Base-by-base conservation (phyloP, 2,797 vertebrate species). In the Neolamprologus multifasciatus region DNA sequence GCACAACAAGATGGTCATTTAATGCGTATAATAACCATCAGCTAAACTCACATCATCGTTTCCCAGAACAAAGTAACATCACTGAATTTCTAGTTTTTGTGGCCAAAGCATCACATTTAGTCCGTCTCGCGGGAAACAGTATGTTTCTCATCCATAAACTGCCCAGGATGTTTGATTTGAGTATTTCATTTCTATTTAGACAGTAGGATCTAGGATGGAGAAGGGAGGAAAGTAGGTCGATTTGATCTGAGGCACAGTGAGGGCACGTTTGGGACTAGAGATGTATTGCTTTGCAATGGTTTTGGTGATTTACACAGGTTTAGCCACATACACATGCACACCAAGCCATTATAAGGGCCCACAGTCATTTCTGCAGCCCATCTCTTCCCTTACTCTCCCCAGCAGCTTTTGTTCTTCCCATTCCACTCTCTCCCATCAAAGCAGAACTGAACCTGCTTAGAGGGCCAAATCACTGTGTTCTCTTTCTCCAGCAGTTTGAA, bases 401-500 rank as follows among this genome's bases (percentile, higher is more conserved):
- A 84, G 86, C 88, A 91, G 94, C 94, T 93, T 95, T 95, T 95
- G 94, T 95, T 92, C 90, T 92, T 92, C 78, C 85, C 81, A 93
- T 82, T 94, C 92, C 86, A 84, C 93, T 89, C 81, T 85, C 88
- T 88, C 88, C 94, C 91, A 94, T 96, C 93, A 94, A 94, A 95
- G 95, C 93, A 89, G 92, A 95, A 94, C 92, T 93, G 94, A 95
- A 96, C 94, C 94, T 94, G 92, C 95, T 96, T 95, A 94, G 89
- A 94, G 94, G 94, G 93, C 94, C 94, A 96, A 94, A 95, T 96
- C 94, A 88, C 93, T 95, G 94, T 95, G 95, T 96, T 96, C 93
- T 96, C 94, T 96, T 95, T 94, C 90, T 94, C 92, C 94, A 94
- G 94, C 96, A 95, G 94, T 96, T 96, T 96, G 93, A 95, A 95